Conservation (phyloP, 2,113 vertebrate genomes). For the Rattus rattus region DNA sequence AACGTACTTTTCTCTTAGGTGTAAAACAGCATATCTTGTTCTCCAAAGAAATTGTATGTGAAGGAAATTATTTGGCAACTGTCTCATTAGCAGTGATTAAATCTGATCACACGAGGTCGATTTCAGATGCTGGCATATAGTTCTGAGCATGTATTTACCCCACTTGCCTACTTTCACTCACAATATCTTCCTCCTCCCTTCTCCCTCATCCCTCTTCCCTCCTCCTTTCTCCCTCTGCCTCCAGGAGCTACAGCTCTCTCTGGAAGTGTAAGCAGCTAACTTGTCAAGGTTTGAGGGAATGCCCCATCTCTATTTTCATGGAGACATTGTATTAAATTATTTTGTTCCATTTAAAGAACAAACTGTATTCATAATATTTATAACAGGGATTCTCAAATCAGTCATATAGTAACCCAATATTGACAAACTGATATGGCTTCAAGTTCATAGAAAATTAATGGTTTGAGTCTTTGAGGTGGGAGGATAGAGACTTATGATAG, state of each 20-base stretch:
- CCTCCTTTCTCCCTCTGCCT: rapidly evolving
- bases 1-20: not conserved
- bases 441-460: slow-evolving; percentile 12
- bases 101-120: not conserved
- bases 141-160: not conserved
- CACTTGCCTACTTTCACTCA: not conserved
- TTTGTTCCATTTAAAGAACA: slow-evolving; percentile 26
- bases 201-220: rapidly evolving
- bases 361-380: slow-evolving; percentile 8
- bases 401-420: slow-evolving; percentile 54
- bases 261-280: not conserved
- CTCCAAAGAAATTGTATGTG: slow-evolving; percentile 7
- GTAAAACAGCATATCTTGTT: not conserved
- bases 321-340: not conserved
- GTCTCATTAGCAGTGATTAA: not conserved
- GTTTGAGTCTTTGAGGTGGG: not conserved
- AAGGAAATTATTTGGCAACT: not conserved
- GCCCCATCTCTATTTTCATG: not conserved
- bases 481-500: not conserved
- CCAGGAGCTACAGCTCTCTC: not conserved
- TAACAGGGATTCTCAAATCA: slow-evolving; percentile 61
- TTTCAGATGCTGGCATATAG: not conserved
- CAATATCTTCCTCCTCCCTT: rapidly evolving
- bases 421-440: slow-evolving; percentile 64
- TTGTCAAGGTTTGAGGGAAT: not conserved